phyloP scores from a whole-genome alignment of 1,140 invertebrate species.

The Colletes latitarsis region DNA sequence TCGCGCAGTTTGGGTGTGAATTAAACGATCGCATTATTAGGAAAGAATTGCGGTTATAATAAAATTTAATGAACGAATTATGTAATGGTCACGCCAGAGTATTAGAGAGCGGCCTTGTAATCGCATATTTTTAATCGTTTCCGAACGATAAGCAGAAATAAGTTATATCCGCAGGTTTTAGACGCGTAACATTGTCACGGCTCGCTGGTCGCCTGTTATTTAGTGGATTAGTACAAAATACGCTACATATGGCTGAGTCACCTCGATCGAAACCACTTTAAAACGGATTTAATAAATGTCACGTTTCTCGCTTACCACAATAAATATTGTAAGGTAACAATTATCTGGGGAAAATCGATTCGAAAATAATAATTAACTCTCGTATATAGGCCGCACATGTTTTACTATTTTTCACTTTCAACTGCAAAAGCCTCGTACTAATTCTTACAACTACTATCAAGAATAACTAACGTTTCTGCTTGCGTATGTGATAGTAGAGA shows the following conservation, averaged over 20 bases:
- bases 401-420: no score
- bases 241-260: slow-evolving; percentile 1
- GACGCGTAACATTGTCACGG: slow-evolving; percentile 44
- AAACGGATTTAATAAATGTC: not conserved
- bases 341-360: not conserved
- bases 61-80: slow-evolving; percentile 17
- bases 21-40: not conserved
- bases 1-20: not conserved
- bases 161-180: slow-evolving; percentile 35
- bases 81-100: not conserved
- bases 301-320: not conserved
- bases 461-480: no score
- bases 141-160: slow-evolving; percentile 37
- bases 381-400: not conserved
- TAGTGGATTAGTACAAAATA: slow-evolving; percentile 54
- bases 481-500: no score
- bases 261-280: not conserved
- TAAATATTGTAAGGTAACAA: not conserved
- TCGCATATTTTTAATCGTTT: slow-evolving; percentile 14
- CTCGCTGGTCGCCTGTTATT: slow-evolving; percentile 43
- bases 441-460: no score
- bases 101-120: slow-evolving; percentile 15
- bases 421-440: no score
- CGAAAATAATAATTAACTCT: not conserved
- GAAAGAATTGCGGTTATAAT: not conserved